These are phyloP conservation scores for Saturnia japonica DNA, from an alignment of 2,888 invertebrate genomes.

Conservation along the genomic window DNA sequence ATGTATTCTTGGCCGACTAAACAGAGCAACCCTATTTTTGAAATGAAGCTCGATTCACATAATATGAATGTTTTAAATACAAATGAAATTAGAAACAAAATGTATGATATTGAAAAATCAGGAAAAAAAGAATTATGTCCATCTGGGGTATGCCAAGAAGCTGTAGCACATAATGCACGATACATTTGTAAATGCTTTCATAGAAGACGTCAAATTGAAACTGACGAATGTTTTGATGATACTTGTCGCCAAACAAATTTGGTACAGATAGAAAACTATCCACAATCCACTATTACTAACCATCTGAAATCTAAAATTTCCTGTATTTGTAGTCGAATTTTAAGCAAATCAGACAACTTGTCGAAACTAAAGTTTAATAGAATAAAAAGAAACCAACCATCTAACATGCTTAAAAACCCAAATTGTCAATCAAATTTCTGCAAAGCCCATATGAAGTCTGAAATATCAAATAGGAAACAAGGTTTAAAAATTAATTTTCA, in stretches of 20 bases:
- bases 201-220: slow-evolving; percentile 3
- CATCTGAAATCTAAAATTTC: slow-evolving; percentile 15
- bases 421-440: not conserved
- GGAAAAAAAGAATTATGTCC: slow-evolving; percentile 27
- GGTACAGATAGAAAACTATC: not conserved
- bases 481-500: not conserved
- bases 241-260: slow-evolving; percentile 17
- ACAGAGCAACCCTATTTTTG: slow-evolving; percentile 32
- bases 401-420: not conserved
- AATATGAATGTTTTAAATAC: slow-evolving; percentile 49
- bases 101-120: slow-evolving; percentile 25
- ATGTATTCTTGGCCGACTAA: not conserved
- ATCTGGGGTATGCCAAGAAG: slow-evolving; percentile 23
- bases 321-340: slow-evolving; percentile 12
- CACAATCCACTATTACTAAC: not conserved
- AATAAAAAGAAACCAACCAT: not conserved
- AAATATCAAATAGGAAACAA: not conserved
- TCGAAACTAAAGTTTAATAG: not conserved
- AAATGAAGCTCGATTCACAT: slow-evolving; percentile 43
- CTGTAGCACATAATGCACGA: slow-evolving; percentile 13
- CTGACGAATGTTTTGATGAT: slow-evolving; percentile 21
- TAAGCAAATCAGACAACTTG: slow-evolving; percentile 1
- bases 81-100: slow-evolving; percentile 41
- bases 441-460: not conserved
- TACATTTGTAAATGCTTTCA: slow-evolving; percentile 22